Conservation (phyloP, 2,797 vertebrate genomes). For the Gadopsis bispinosus region DNA sequence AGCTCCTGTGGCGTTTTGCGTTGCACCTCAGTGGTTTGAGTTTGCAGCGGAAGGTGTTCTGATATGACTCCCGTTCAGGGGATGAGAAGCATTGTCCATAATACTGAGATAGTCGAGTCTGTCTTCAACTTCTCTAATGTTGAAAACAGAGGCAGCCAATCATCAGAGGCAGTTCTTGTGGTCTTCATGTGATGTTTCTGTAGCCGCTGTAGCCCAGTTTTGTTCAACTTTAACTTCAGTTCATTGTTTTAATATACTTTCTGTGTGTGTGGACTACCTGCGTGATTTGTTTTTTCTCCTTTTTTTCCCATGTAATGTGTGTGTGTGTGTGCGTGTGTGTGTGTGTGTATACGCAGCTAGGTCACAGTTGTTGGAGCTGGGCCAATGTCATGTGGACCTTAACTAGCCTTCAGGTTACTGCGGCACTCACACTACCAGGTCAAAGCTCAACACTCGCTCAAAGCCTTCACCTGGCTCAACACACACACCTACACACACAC, state of each 20-base stretch:
- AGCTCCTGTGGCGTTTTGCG: too few species aligned
- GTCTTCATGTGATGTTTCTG: too few species aligned
- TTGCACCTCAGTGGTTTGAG: too few species aligned
- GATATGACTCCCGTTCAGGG: too few species aligned
- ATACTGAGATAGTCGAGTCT: too few species aligned
- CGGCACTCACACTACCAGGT: conserved; percentile 70
- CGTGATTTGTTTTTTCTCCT: background rate
- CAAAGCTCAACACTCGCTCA: conserved; percentile 73
- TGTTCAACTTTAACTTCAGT: background rate
- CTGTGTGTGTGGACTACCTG: background rate
- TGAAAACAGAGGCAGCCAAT: too few species aligned
- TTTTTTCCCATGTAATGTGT: conserved; percentile 17
- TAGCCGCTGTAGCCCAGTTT: too few species aligned
- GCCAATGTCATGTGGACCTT: conserved; percentile 71
- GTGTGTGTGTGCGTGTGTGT: conserved; percentile 24
- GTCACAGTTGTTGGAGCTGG: conserved; percentile 78
- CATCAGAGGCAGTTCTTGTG: too few species aligned
- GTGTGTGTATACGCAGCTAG: conserved; percentile 39
- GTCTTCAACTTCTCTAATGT: too few species aligned
- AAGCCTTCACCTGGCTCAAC: conserved; percentile 76
- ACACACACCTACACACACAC: conserved; percentile 23
- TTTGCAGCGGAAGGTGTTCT: too few species aligned
- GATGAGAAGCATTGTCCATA: too few species aligned
- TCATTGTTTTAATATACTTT: background rate
- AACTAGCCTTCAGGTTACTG: conserved; percentile 77